Conservation (phyloP, 2,797 vertebrate species). For the Amphiprion clarkii region DNA sequence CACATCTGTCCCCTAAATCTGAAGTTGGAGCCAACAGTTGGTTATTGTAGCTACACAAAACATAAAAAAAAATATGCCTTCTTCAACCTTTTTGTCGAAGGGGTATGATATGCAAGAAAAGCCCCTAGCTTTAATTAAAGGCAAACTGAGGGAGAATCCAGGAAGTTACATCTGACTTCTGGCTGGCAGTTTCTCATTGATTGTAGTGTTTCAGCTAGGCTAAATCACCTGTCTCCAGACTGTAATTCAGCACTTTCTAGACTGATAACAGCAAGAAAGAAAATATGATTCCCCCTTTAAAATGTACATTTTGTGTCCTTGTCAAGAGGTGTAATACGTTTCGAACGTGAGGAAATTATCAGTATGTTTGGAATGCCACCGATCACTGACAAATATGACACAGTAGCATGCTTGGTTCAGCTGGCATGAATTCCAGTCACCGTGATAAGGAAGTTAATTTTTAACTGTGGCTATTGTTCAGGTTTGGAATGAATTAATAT, state of each 20-base stretch:
- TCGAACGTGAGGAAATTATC: slow-evolving; percentile 1
- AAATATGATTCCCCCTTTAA: too few relatives aligned
- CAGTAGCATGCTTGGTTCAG: slow-evolving; percentile 10
- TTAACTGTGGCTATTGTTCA: slow-evolving; percentile 41
- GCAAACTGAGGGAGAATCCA: too few relatives aligned
- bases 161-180: too few relatives aligned
- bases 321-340: neutral
- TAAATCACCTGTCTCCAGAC: neutral
- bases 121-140: too few relatives aligned
- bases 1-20: neutral
- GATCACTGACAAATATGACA: slow-evolving; percentile 35
- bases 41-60: neutral
- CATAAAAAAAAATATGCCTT: too few relatives aligned
- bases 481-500: slow-evolving; percentile 58
- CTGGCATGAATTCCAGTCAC: slow-evolving; percentile 13
- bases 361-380: slow-evolving; percentile 25
- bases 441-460: slow-evolving; percentile 44
- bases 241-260: too few relatives aligned
- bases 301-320: too few relatives aligned
- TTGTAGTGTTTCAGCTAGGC: neutral
- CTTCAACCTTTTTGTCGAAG: too few relatives aligned
- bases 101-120: too few relatives aligned
- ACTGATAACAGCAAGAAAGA: too few relatives aligned
- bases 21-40: slow-evolving; percentile 9
- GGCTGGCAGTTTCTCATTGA: neutral